A percentile compares a stretch with the other conserved stretches of the same genome.
Conservation (phyloP, 2,113 vertebrate species). For the Xenotilapia flavipinnis region DNA sequence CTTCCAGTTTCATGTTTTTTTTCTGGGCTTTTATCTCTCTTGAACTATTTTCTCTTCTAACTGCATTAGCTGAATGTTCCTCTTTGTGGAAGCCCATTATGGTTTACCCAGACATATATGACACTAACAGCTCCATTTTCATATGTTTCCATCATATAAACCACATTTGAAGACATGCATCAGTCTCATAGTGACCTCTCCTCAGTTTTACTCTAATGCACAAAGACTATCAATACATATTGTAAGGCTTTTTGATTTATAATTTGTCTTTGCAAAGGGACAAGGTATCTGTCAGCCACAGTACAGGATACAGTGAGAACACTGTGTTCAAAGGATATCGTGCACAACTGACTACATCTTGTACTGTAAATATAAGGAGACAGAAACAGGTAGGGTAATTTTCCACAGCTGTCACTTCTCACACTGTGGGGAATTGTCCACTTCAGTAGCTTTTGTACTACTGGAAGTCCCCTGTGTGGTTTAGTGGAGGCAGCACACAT, state of each 20-base stretch:
- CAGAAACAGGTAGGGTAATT: neutral
- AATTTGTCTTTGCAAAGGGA: neutral
- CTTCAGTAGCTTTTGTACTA: neutral
- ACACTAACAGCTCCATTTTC: neutral
- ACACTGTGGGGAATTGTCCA: neutral
- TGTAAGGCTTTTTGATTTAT: neutral
- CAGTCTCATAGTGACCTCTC: neutral
- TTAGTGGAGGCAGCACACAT: neutral
- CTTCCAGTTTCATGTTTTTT: neutral
- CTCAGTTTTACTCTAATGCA: neutral
- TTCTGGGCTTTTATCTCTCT: neutral
- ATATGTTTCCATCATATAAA: neutral
- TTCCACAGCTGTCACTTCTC: neutral
- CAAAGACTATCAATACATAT: neutral
- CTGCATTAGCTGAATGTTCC: neutral
- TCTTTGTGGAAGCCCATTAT: neutral
- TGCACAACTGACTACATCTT: neutral
- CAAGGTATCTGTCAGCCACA: neutral
- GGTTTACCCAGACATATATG: neutral
- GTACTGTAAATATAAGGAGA: neutral
- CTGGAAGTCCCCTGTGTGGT: neutral
- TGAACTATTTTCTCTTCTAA: neutral
- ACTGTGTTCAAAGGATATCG: neutral
- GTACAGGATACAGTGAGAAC: neutral
- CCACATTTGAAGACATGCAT: neutral